Conservation (phyloP, 2,797 vertebrate species). For the Melopsittacus undulatus region DNA sequence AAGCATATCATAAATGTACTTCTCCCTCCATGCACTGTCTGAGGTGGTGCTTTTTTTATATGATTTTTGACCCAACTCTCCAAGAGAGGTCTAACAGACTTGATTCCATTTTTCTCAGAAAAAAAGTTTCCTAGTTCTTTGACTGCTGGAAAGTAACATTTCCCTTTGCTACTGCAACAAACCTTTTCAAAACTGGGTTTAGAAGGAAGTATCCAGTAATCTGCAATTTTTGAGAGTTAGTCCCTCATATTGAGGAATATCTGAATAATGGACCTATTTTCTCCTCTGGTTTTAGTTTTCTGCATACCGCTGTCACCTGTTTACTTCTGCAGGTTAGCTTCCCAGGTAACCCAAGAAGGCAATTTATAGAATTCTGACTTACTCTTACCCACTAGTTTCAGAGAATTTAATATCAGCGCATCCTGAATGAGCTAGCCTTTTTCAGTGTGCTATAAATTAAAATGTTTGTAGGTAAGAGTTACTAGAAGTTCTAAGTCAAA, state of each 20-base stretch:
- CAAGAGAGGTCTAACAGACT: neutral
- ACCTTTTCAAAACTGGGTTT: neutral
- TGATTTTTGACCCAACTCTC: neutral
- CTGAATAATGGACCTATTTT: neutral
- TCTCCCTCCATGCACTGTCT: neutral
- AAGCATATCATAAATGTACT: neutral
- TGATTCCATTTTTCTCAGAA: neutral
- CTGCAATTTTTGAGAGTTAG: neutral
- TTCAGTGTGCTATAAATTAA: neutral
- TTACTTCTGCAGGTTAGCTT: neutral
- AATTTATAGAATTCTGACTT: neutral
- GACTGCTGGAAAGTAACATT: neutral
- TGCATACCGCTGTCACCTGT: neutral
- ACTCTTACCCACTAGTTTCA: neutral
- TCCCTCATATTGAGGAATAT: neutral
- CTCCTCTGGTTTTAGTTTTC: neutral
- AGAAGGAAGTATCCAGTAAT: neutral
- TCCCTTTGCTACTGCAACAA: neutral
- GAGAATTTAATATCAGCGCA: neutral
- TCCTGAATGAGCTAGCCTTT: neutral
- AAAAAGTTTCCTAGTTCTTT: neutral
- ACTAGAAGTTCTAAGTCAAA: neutral
- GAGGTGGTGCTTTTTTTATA: neutral
- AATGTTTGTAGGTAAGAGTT: neutral
- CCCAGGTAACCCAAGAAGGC: neutral